Conservation (phyloP, 2,888 invertebrate genomes). For the Leptarthrus brevirostris region DNA sequence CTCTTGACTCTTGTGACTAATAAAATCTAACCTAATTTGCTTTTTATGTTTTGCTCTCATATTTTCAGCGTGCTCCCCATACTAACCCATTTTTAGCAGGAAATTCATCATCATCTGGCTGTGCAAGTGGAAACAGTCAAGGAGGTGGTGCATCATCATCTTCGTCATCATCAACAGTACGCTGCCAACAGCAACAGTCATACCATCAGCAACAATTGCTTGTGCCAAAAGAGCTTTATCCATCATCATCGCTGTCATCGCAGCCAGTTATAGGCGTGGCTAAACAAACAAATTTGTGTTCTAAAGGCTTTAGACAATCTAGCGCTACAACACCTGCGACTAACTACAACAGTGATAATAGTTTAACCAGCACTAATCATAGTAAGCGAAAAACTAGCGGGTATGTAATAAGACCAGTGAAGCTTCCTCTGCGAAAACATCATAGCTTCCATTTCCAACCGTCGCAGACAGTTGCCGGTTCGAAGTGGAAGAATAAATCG, state of each 20-base stretch:
- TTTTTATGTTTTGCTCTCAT: slow-evolving; percentile 6
- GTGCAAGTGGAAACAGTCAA: slow-evolving; percentile 54
- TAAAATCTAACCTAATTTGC: slow-evolving; percentile 17
- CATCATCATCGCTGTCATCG: slow-evolving; percentile 57
- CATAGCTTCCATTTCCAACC: slow-evolving; percentile 67
- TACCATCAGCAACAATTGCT: slow-evolving; percentile 60
- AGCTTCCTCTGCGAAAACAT: slow-evolving; percentile 66
- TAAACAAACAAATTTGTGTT: slow-evolving; percentile 13
- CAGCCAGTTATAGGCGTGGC: slow-evolving; percentile 56
- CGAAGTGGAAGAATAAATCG: slow-evolving; percentile 50
- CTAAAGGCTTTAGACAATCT: slow-evolving; percentile 13
- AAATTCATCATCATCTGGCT: slow-evolving; percentile 56
- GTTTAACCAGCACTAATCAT: slow-evolving; percentile 41
- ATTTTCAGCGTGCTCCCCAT: slow-evolving; percentile 52
- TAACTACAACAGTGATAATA: slow-evolving; percentile 52
- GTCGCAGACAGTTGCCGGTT: slow-evolving; percentile 63
- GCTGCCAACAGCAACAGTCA: slow-evolving; percentile 56
- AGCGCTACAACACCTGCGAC: slow-evolving; percentile 15
- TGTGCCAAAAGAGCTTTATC: slow-evolving; percentile 57
- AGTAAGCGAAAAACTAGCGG: slow-evolving; percentile 44
- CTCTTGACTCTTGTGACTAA: slow-evolving; percentile 19
- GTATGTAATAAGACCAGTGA: slow-evolving; percentile 61
- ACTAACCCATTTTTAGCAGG: slow-evolving; percentile 67
- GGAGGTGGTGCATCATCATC: slow-evolving; percentile 51
- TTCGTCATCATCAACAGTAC: slow-evolving; percentile 56